A percentile compares a stretch with the other conserved stretches of the same genome.
These are phyloP conservation scores for Panurus biarmicus DNA, from an alignment of 2,113 vertebrate species.

Conservation along the genomic window DNA sequence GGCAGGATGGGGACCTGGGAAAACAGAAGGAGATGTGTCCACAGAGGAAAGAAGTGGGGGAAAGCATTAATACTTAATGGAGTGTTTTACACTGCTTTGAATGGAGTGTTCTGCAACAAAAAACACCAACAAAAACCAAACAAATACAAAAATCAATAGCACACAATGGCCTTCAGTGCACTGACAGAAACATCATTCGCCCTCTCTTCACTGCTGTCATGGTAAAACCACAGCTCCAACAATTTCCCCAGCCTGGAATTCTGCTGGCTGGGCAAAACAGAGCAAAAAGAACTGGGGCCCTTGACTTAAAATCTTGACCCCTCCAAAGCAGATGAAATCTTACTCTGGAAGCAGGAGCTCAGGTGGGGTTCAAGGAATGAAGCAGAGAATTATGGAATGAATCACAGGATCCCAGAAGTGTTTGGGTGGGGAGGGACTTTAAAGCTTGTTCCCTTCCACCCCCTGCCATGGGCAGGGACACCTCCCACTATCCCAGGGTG, in stretches of 20 bases:
- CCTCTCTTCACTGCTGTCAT: slow-evolving; percentile 13
- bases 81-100: neutral
- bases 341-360: rapidly evolving
- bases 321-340: neutral
- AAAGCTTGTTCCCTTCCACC: rapidly evolving
- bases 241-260: neutral
- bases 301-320: neutral
- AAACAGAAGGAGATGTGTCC: neutral
- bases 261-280: neutral
- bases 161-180: neutral
- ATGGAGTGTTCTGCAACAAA: neutral
- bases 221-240: neutral
- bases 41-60: neutral
- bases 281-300: neutral
- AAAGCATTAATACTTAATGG: neutral
- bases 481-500: rapidly evolving
- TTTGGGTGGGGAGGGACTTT: neutral
- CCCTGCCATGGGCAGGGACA: neutral
- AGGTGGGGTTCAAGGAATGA: neutral
- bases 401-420: neutral
- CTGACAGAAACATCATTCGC: slow-evolving; percentile 31
- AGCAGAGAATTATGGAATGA: neutral
- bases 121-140: neutral
- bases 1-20: rapidly evolving
- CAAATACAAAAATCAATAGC: neutral